These are phyloP conservation scores for Megastigmus dorsalis DNA, from an alignment of 2,888 invertebrate genomes.

Conservation along the genomic window DNA sequence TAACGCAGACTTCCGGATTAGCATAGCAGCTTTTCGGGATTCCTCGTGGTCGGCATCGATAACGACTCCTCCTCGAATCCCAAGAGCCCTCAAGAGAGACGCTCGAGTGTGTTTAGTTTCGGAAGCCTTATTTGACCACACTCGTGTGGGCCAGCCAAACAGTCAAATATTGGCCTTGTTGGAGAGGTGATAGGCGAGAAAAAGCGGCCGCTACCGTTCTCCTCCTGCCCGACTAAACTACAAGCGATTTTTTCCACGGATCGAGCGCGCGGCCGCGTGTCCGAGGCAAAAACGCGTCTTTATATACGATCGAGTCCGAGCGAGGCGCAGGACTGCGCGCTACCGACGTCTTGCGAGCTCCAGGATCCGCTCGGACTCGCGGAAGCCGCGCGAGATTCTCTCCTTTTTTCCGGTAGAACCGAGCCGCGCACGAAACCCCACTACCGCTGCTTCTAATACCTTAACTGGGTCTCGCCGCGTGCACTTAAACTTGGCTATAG, in stretches of 20 bases:
- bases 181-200: not conserved
- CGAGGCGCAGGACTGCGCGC: slow-evolving; percentile 25
- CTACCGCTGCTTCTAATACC: not conserved
- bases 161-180: not conserved
- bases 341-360: no score
- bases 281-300: no score
- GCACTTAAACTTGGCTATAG: not conserved
- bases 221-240: not conserved
- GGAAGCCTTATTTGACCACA: slow-evolving; percentile 21
- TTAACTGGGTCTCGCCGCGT: slow-evolving; percentile 44
- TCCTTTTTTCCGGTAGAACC: slow-evolving; percentile 33
- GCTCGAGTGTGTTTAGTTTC: no score
- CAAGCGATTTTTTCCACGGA: not conserved
- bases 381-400: slow-evolving; percentile 35
- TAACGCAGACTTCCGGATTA: no score
- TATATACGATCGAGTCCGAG: slow-evolving; percentile 29
- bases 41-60: no score
- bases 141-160: not conserved
- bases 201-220: no score
- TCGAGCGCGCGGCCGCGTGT: not conserved
- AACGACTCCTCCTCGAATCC: no score
- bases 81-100: no score
- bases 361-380: slow-evolving; percentile 37
- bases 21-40: no score
- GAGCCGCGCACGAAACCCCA: no score